Percentiles rank a stretch among this genome's conserved stretches.
Evolutionary conservation across 2,888 invertebrate species (phyloP).

Genomic region (Drosophila hamatofila): DNA sequence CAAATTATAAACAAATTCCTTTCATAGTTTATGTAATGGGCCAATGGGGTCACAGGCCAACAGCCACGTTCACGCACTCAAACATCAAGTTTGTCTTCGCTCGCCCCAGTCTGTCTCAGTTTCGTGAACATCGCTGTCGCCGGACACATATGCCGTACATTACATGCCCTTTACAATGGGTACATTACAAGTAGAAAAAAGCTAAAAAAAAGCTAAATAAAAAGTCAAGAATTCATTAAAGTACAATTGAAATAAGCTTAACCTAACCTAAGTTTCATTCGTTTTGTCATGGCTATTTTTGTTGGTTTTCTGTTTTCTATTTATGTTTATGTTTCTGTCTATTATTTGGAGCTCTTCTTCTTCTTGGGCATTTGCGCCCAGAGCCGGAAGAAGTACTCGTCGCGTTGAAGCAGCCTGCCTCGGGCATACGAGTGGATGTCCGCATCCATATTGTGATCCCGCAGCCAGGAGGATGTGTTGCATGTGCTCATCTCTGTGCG

Average conservation of each 20-base stretch:
- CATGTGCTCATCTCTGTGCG: conserved; percentile 95
- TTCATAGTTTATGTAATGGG: conserved; percentile 58
- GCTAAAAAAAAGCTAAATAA: conserved; percentile 49
- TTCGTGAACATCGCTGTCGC: conserved; percentile 56
- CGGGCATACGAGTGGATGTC: conserved; percentile 96
- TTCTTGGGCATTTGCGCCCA: conserved; percentile 85
- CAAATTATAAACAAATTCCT: conserved; percentile 55
- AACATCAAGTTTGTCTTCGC: conserved; percentile 71
- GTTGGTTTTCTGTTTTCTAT: not conserved
- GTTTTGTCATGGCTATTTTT: conserved; percentile 48
- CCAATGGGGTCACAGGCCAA: conserved; percentile 13
- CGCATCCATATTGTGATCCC: conserved; percentile 97
- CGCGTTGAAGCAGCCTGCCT: conserved; percentile 92
- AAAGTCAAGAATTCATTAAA: conserved; percentile 53
- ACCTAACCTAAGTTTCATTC: conserved; percentile 65
- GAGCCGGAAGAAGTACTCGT: conserved; percentile 98
- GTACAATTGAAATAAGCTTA: conserved; percentile 71
- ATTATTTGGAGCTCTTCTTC: conserved; percentile 75
- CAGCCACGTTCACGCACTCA: conserved; percentile 61
- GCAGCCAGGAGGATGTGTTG: conserved; percentile 96
- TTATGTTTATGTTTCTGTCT: conserved; percentile 31
- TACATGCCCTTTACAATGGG: conserved; percentile 56
- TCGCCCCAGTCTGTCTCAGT: conserved; percentile 58
- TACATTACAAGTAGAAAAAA: conserved; percentile 59
- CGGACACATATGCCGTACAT: conserved; percentile 35